These are phyloP conservation scores for Heterotilapia buettikoferi DNA, from an alignment of 2,113 vertebrate genomes.

Conservation along the genomic window DNA sequence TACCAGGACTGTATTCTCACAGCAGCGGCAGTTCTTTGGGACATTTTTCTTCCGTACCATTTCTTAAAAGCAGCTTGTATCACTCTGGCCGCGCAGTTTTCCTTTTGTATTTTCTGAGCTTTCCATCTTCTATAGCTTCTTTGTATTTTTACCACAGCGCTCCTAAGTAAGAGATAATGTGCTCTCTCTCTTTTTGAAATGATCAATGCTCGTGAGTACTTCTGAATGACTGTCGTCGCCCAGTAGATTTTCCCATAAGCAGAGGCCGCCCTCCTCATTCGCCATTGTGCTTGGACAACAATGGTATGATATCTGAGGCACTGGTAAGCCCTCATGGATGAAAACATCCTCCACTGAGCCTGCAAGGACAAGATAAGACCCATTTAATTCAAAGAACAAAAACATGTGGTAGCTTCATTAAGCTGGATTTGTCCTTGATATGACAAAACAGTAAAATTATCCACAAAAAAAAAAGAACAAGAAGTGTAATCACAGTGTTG, in stretches of 20 bases:
- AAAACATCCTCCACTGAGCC: constrained; percentile 79
- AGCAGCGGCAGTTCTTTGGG: constrained; percentile 60
- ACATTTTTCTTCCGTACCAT: constrained; percentile 63
- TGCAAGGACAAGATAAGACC: constrained; percentile 32
- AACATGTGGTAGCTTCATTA: background rate
- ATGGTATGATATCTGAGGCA: constrained; percentile 64
- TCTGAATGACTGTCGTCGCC: constrained; percentile 76
- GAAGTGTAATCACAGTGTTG: background rate
- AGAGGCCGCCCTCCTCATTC: constrained; percentile 71
- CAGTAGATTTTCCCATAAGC: constrained; percentile 61
- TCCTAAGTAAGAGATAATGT: constrained; percentile 61
- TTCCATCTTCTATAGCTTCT: constrained; percentile 77
- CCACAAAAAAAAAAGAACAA: background rate
- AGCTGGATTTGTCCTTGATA: background rate
- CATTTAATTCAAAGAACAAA: background rate
- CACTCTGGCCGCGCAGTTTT: constrained; percentile 60
- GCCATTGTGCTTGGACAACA: constrained; percentile 77
- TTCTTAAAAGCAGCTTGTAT: constrained; percentile 77
- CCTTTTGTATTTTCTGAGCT: constrained; percentile 42
- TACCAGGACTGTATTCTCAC: constrained; percentile 84
- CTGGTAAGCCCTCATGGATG: constrained; percentile 66
- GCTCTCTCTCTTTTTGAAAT: constrained; percentile 57
- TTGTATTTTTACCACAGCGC: constrained; percentile 71
- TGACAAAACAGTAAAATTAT: background rate
- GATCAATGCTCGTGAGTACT: constrained; percentile 52